Evolutionary conservation across 2,797 vertebrate genomes (phyloP).

Genomic region (Microctenopoma lineatum): DNA sequence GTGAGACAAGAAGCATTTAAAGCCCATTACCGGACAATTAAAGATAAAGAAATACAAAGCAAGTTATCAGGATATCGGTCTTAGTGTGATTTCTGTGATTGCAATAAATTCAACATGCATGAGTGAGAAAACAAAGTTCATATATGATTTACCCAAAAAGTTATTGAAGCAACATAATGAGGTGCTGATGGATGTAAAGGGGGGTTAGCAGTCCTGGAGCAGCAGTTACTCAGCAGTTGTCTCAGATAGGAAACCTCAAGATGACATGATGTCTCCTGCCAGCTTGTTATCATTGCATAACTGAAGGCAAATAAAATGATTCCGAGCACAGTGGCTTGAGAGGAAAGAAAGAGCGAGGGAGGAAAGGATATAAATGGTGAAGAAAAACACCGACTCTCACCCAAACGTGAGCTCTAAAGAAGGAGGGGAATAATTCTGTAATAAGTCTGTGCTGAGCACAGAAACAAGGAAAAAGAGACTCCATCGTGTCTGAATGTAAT

Average conservation of each 20-base stretch:
- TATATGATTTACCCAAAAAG: conserved; percentile 25
- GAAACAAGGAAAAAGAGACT: conserved; percentile 45
- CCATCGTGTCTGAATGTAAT: conserved; percentile 67
- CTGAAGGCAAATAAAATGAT: conserved; percentile 62
- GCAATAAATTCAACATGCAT: not conserved
- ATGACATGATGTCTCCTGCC: conserved; percentile 73
- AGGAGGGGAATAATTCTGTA: conserved; percentile 6
- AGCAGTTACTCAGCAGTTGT: conserved; percentile 70
- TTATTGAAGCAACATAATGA: conserved; percentile 41
- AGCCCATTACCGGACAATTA: conserved; percentile 7
- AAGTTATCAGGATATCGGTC: not conserved
- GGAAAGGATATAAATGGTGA: not conserved
- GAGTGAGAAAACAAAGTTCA: conserved; percentile 26
- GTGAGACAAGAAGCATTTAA: conserved; percentile 1
- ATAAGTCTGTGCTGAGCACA: conserved; percentile 31
- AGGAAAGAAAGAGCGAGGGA: not conserved
- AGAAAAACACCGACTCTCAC: conserved; percentile 14
- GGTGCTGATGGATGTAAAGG: conserved; percentile 26
- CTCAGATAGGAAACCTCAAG: conserved; percentile 61
- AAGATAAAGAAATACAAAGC: conserved; percentile 2
- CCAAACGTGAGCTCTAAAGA: not conserved
- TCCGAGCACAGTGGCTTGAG: conserved; percentile 39
- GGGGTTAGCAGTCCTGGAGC: conserved; percentile 39
- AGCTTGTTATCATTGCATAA: conserved; percentile 78
- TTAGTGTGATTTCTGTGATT: not conserved